Percentiles rank a stretch among this genome's conserved stretches.
Evolutionary conservation across 2,797 vertebrate species (phyloP).

Genomic region (Lateolabrax maculatus): DNA sequence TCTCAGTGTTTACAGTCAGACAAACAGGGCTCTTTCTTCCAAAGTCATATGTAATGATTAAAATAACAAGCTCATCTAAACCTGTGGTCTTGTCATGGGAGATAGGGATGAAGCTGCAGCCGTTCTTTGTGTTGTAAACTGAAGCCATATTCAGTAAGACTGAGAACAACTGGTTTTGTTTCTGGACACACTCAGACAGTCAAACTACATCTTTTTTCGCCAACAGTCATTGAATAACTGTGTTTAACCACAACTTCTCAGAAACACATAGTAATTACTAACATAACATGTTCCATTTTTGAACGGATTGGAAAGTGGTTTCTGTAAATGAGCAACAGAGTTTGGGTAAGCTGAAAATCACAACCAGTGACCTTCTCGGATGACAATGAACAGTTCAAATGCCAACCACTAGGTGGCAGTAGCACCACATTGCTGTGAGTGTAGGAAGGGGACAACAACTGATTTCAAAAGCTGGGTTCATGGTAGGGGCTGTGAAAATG

Average conservation of each 20-base stretch:
- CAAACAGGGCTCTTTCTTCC: conserved; percentile 30
- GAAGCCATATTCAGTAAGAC: conserved; percentile 17
- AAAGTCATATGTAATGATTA: conserved; percentile 48
- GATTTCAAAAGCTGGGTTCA: conserved; percentile 42
- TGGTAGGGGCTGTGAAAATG: conserved; percentile 38
- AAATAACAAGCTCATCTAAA: conserved; percentile 44
- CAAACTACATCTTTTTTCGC: conserved; percentile 10
- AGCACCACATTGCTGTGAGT: conserved; percentile 74
- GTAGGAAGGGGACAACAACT: conserved; percentile 30
- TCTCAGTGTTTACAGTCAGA: conserved; percentile 33
- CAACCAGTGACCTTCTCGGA: conserved; percentile 62
- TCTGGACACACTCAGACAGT: conserved; percentile 33
- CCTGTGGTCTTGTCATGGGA: conserved; percentile 20
- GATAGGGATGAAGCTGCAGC: conserved; percentile 29
- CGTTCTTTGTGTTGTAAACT: conserved; percentile 29
- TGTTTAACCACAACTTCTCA: conserved; percentile 2
- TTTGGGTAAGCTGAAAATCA: conserved; percentile 57
- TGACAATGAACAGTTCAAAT: conserved; percentile 62
- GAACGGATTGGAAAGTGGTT: conserved; percentile 18
- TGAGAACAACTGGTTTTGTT: conserved; percentile 32
- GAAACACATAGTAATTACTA: conserved; percentile 30
- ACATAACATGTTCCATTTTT: conserved; percentile 16
- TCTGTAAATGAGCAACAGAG: conserved; percentile 50
- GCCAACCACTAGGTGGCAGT: conserved; percentile 84
- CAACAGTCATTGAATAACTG: conserved; percentile 6